These are phyloP conservation scores for Raja brachyura DNA, from an alignment of 2,113 vertebrate genomes.

Conservation along the genomic window DNA sequence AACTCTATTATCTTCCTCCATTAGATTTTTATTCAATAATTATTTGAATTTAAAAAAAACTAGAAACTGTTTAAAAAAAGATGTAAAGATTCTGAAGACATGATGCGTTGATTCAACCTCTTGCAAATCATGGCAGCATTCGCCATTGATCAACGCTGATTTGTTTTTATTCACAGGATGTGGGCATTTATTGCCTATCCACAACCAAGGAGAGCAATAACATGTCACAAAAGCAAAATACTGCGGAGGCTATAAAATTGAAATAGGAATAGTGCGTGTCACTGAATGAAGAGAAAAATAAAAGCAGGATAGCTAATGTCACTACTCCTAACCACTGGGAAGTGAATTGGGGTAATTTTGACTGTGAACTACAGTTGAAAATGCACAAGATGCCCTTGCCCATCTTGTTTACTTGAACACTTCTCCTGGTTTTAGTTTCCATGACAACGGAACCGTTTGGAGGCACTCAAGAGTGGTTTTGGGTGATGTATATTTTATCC, in stretches of 20 bases:
- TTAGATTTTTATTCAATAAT: neutral
- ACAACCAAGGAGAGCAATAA: neutral
- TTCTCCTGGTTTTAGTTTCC: neutral
- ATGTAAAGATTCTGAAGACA: neutral
- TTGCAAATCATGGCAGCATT: neutral
- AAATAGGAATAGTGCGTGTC: too few relatives aligned
- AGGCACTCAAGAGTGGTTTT: neutral
- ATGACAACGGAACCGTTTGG: neutral
- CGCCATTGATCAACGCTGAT: neutral
- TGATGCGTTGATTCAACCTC: neutral
- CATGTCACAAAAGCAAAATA: too few relatives aligned
- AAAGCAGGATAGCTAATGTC: too few relatives aligned
- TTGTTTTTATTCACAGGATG: too few relatives aligned
- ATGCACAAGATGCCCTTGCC: neutral
- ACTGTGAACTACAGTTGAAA: neutral
- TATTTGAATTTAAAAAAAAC: neutral
- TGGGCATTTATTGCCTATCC: too few relatives aligned
- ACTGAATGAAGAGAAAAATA: neutral
- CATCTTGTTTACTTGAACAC: neutral
- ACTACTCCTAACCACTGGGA: neutral
- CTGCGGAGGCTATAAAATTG: too few relatives aligned
- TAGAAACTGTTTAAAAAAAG: neutral
- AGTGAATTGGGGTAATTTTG: neutral
- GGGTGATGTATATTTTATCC: neutral
- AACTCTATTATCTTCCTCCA: neutral